Percentiles rank a stretch among this genome's conserved stretches.
These are phyloP conservation scores for Schizothorax lantsangensis DNA, from an alignment of 2,797 vertebrate species.

Conservation along the genomic window DNA sequence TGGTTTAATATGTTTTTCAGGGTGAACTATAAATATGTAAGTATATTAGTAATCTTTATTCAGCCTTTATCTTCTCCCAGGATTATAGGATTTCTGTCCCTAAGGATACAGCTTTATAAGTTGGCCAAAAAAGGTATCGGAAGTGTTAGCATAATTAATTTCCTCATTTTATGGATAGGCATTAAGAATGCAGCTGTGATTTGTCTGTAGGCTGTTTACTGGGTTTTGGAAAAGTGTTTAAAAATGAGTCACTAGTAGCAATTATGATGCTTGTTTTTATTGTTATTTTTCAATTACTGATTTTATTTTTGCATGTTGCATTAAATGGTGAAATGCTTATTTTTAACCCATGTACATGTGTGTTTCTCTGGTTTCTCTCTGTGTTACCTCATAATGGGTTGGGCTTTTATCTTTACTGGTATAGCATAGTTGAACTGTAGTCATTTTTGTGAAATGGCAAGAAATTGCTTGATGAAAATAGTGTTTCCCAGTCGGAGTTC, in stretches of 20 bases:
- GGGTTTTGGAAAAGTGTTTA: background rate
- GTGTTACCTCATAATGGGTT: background rate
- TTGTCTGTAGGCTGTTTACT: background rate
- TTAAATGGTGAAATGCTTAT: background rate
- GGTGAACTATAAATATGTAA: background rate
- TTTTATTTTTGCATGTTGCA: background rate
- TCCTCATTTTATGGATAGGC: background rate
- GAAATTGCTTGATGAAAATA: constrained; percentile 40
- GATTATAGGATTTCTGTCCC: background rate
- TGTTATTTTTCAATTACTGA: background rate
- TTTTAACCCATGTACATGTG: constrained; percentile 11
- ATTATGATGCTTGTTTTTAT: too few relatives aligned
- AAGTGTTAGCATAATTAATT: background rate
- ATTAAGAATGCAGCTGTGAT: background rate
- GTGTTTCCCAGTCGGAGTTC: constrained; percentile 20
- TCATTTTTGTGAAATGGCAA: constrained; percentile 27
- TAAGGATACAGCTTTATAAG: background rate
- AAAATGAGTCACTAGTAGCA: background rate
- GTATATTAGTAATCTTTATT: background rate
- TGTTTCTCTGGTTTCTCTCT: constrained; percentile 4
- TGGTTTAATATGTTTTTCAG: background rate
- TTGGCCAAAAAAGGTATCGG: background rate
- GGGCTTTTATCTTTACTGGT: background rate
- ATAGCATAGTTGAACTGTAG: background rate
- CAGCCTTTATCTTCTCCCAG: background rate